Percentiles rank a stretch among this genome's conserved stretches.
phyloP scores from a whole-genome alignment of 1,140 invertebrate genomes.

The Lethocerus indicus region DNA sequence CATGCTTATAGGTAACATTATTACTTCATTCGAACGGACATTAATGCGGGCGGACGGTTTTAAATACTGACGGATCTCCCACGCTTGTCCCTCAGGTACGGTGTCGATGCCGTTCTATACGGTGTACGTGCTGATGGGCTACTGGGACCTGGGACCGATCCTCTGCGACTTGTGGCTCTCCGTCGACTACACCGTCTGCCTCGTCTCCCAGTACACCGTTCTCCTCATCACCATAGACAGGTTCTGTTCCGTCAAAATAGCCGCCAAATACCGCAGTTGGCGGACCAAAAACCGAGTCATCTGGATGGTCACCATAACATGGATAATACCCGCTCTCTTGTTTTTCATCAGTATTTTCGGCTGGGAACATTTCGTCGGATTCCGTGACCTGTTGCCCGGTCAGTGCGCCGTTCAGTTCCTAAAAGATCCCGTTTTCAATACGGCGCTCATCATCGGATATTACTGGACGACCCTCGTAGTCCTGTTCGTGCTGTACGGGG shows the following conservation, averaged over 20 bases:
- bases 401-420: constrained; percentile 96
- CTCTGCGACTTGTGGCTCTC: constrained; percentile 98
- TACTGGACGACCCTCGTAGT: constrained; percentile 94
- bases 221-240: constrained; percentile 96
- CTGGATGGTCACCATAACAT: constrained; percentile 90
- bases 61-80: too few relatives aligned
- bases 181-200: constrained; percentile 96
- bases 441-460: constrained; percentile 92
- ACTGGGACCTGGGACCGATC: constrained; percentile 92
- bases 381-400: constrained; percentile 65
- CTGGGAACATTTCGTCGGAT: constrained; percentile 95
- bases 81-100: too few relatives aligned
- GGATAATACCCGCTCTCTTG: constrained; percentile 90
- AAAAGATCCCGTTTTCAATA: constrained; percentile 95
- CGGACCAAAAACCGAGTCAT: constrained; percentile 83
- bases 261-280: constrained; percentile 94
- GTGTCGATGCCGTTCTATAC: constrained; percentile 93
- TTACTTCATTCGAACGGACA: too few relatives aligned
- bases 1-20: constrained; percentile 78
- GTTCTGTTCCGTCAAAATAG: constrained; percentile 98
- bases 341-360: constrained; percentile 99
- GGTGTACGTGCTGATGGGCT: constrained; percentile 86
- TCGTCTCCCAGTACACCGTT: constrained; percentile 98
- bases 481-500: constrained; percentile 85
- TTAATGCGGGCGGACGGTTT: too few relatives aligned